Conservation (phyloP, 1,140 invertebrate species). For the Drosophila mauritiana region DNA sequence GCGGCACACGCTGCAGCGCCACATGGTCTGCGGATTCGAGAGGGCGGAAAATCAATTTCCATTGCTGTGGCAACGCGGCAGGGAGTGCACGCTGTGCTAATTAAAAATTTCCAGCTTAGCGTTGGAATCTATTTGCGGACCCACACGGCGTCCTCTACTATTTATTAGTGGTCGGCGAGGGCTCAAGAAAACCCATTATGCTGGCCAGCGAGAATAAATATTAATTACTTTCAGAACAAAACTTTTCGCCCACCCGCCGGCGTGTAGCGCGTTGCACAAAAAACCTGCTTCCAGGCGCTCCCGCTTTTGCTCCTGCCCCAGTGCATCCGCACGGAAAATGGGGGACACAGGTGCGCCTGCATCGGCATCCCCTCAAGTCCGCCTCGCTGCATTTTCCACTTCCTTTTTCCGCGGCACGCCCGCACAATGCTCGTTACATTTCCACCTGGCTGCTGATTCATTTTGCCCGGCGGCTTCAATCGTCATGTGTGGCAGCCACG, state of each 20-base stretch:
- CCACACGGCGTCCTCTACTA: slow-evolving; percentile 37
- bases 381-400: slow-evolving; percentile 31
- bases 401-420: slow-evolving; percentile 40
- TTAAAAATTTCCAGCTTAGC: slow-evolving; percentile 64
- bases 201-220: slow-evolving; percentile 69
- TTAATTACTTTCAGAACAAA: slow-evolving; percentile 80
- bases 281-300: slow-evolving; percentile 33
- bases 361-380: neutral
- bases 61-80: slow-evolving; percentile 15
- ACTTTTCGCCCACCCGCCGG: slow-evolving; percentile 32
- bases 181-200: slow-evolving; percentile 46
- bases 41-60: slow-evolving; percentile 50
- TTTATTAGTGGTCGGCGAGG: slow-evolving; percentile 52
- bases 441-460: slow-evolving; percentile 61
- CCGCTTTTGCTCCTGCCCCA: neutral
- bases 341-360: slow-evolving; percentile 21
- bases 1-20: slow-evolving; percentile 92
- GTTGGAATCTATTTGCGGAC: slow-evolving; percentile 52
- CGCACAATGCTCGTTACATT: slow-evolving; percentile 58
- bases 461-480: slow-evolving; percentile 59
- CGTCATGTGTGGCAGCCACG: slow-evolving; percentile 47
- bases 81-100: slow-evolving; percentile 39
- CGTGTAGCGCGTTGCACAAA: slow-evolving; percentile 25
- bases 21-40: slow-evolving; percentile 87
- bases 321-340: neutral